A percentile compares a stretch with the other conserved stretches of the same genome.
Evolutionary conservation across 1,140 invertebrate genomes (phyloP).

Genomic region (Leptestheria dahalacensis): DNA sequence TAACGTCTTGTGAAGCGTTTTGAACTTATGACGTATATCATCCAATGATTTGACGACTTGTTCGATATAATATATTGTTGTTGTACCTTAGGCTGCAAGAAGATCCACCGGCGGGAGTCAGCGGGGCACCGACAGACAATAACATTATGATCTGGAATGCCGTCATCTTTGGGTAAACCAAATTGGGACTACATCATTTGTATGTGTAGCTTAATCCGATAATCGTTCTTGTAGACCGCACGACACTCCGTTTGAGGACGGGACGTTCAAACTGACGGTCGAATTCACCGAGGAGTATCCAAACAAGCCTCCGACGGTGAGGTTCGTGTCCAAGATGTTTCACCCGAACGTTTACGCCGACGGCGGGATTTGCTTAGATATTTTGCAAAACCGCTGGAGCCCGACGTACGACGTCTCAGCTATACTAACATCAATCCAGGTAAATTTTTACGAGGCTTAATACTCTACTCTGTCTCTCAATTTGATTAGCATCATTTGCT

Average conservation of each 20-base stretch:
- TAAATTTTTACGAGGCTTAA: too few species aligned
- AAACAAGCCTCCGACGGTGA: conserved; percentile 49
- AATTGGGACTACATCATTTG: background rate
- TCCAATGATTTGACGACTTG: too few species aligned
- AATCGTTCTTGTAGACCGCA: conserved; percentile 32
- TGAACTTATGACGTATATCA: too few species aligned
- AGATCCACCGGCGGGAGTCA: conserved; percentile 96
- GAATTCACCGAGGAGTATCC: conserved; percentile 56
- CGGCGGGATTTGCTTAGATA: conserved; percentile 53
- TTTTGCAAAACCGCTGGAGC: conserved; percentile 47
- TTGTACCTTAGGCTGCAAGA: conserved; percentile 69
- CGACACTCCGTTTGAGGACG: conserved; percentile 57
- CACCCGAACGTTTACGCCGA: conserved; percentile 57
- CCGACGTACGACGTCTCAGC: conserved; percentile 55
- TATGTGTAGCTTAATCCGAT: background rate
- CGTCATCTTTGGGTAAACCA: conserved; percentile 81
- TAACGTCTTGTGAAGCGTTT: too few species aligned
- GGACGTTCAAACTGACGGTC: conserved; percentile 48
- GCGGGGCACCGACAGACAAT: conserved; percentile 95
- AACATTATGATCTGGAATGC: conserved; percentile 99
- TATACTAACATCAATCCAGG: conserved; percentile 49
- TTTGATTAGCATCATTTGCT: background rate
- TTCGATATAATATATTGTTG: conserved; percentile 36
- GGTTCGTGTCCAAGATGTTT: conserved; percentile 51
- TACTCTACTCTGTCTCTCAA: too few species aligned